These are phyloP conservation scores for Centropyge bicolor DNA, from an alignment of 2,797 vertebrate genomes.

Conservation along the genomic window DNA sequence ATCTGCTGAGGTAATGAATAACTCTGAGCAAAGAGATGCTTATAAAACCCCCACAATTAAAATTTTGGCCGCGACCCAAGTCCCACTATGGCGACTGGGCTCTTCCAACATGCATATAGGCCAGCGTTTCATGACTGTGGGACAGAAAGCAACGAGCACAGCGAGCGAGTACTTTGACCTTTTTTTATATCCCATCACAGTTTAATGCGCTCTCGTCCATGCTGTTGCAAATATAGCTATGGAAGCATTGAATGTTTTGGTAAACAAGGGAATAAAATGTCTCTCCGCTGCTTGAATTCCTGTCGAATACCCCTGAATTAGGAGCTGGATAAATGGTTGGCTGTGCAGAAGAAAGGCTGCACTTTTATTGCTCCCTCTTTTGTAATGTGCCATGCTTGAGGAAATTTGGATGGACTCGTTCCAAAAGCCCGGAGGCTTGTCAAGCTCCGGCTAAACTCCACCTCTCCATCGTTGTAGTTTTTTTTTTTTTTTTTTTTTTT, in stretches of 20 bases:
- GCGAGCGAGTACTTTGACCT: slow-evolving; percentile 3
- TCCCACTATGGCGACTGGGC: slow-evolving; percentile 26
- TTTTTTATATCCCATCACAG: slow-evolving; percentile 34
- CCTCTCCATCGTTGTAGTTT: slow-evolving; percentile 51
- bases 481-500: background rate
- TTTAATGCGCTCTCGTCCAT: slow-evolving; percentile 30
- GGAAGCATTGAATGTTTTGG: slow-evolving; percentile 17
- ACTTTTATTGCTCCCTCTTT: slow-evolving; percentile 65
- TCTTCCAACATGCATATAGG: slow-evolving; percentile 45
- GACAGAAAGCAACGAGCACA: background rate
- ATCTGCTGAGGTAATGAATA: slow-evolving; percentile 70
- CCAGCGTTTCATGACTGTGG: slow-evolving; percentile 52
- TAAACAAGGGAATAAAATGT: slow-evolving; percentile 14
- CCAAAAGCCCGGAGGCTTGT: slow-evolving; percentile 64
- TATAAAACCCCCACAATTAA: slow-evolving; percentile 63
- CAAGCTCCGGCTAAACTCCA: slow-evolving; percentile 35
- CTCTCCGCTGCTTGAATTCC: slow-evolving; percentile 27
- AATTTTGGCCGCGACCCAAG: slow-evolving; percentile 63
- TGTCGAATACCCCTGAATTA: slow-evolving; percentile 19
- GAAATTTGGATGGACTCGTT: slow-evolving; percentile 65
- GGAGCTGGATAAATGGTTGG: slow-evolving; percentile 41
- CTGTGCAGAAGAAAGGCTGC: slow-evolving; percentile 6
- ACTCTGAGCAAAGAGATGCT: slow-evolving; percentile 57
- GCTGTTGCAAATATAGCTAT: slow-evolving; percentile 30
- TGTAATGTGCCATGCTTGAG: slow-evolving; percentile 69